These are phyloP conservation scores for Sitophilus oryzae DNA, from an alignment of 1,140 invertebrate genomes.

Conservation along the genomic window DNA sequence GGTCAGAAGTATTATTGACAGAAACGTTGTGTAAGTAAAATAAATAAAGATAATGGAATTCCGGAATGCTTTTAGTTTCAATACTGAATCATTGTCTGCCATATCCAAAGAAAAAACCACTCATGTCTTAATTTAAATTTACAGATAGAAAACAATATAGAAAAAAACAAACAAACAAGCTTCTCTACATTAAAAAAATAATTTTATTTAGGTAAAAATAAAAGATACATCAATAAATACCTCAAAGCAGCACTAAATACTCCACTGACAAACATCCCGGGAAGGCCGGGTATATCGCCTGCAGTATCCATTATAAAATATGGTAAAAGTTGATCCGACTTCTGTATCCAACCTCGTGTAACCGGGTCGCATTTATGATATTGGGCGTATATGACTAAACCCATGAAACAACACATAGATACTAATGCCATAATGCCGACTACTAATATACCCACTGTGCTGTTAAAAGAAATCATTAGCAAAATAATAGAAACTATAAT, in stretches of 20 bases:
- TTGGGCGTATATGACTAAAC: slow-evolving; percentile 66
- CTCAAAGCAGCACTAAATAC: slow-evolving; percentile 64
- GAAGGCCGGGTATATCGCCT: slow-evolving; percentile 51
- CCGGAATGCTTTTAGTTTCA: too few species aligned
- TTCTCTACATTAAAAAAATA: too few species aligned
- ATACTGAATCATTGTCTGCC: too few species aligned
- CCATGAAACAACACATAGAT: slow-evolving; percentile 52
- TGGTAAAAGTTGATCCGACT: slow-evolving; percentile 53
- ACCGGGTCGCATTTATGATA: slow-evolving; percentile 72
- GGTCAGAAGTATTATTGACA: too few species aligned
- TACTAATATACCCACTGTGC: slow-evolving; percentile 43
- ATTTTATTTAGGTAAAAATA: slow-evolving; percentile 58
- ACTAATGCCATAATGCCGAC: slow-evolving; percentile 44
- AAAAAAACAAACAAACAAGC: too few species aligned
- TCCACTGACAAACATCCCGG: slow-evolving; percentile 62
- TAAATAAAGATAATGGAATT: too few species aligned
- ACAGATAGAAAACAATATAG: too few species aligned
- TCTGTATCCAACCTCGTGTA: slow-evolving; percentile 50
- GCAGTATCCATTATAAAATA: slow-evolving; percentile 61
- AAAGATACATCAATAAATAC: slow-evolving; percentile 31
- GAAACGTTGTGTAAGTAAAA: too few species aligned
- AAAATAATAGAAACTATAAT: not conserved
- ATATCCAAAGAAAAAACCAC: too few species aligned
- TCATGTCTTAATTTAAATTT: too few species aligned
- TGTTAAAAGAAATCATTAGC: slow-evolving; percentile 16